A percentile compares a stretch with the other conserved stretches of the same genome.
phyloP scores from a whole-genome alignment of 1,140 invertebrate genomes.

The Archegozetes longisetosus region DNA sequence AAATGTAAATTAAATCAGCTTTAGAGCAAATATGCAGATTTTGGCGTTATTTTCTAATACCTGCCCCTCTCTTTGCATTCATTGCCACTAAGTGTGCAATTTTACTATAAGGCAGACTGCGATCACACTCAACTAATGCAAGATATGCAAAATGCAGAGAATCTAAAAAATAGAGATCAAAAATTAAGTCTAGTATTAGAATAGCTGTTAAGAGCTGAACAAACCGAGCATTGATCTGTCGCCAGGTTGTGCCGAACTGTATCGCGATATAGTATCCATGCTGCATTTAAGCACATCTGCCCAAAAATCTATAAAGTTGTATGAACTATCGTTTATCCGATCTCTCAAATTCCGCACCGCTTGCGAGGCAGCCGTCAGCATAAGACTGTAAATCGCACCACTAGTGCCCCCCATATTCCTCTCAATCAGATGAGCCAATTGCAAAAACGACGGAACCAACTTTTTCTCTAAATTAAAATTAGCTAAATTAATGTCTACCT shows the following conservation, averaged over 20 bases:
- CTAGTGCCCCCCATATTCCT: conserved; percentile 51
- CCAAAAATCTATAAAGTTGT: conserved; percentile 29
- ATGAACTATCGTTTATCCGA: not conserved
- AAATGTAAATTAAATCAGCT: not conserved
- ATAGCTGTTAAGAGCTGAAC: not conserved
- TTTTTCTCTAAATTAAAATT: not conserved
- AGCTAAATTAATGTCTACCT: not conserved
- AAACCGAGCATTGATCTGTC: conserved; percentile 51
- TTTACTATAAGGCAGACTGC: not conserved
- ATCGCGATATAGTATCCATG: conserved; percentile 44
- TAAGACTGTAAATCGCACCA: conserved; percentile 50
- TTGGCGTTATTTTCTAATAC: not conserved
- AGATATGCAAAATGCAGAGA: not conserved
- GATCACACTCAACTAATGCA: not conserved
- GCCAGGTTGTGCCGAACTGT: conserved; percentile 51
- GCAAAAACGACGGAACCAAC: conserved; percentile 9
- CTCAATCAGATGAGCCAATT: conserved; percentile 34
- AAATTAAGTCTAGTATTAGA: not conserved
- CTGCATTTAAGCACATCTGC: conserved; percentile 33
- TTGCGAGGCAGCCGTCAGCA: conserved; percentile 44
- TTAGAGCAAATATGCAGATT: not conserved
- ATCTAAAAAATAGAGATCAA: not conserved
- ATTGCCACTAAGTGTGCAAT: not conserved
- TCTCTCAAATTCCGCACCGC: conserved; percentile 24
- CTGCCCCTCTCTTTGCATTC: not conserved